Conservation (phyloP, 2,797 vertebrate species). For the Tokudaia tokunoshimensis region DNA sequence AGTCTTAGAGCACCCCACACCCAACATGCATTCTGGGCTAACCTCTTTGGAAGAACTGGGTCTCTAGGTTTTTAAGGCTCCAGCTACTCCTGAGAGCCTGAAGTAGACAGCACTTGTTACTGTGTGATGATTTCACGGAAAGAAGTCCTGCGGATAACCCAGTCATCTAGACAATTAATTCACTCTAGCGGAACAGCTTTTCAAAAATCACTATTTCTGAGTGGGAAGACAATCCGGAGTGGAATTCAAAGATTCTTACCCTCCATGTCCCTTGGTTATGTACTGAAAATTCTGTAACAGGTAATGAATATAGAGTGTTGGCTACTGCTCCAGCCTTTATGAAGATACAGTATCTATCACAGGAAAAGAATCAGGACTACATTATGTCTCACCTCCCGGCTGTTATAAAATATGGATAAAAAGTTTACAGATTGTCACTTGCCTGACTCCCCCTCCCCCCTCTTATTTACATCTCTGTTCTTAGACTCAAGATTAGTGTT, state of each 20-base stretch:
- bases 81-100: constrained; percentile 30
- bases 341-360: background rate
- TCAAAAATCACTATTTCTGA: background rate
- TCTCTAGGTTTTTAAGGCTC: constrained; percentile 66
- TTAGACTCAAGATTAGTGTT: constrained; percentile 51
- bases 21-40: background rate
- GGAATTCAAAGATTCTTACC: background rate
- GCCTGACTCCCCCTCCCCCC: background rate
- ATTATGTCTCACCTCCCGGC: background rate
- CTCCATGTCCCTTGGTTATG: background rate
- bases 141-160: background rate
- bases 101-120: constrained; percentile 1
- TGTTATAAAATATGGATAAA: background rate
- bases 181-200: constrained; percentile 6
- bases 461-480: constrained; percentile 37
- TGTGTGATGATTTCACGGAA: constrained; percentile 31
- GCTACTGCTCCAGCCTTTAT: background rate
- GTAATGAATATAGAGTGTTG: background rate
- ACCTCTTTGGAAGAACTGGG: constrained; percentile 43
- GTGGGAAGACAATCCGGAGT: background rate
- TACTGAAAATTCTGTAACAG: background rate
- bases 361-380: background rate
- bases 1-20: background rate
- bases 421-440: background rate
- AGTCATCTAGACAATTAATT: constrained; percentile 10